These are phyloP conservation scores for Bufotes viridis DNA, from an alignment of 2,797 vertebrate species.

Conservation along the genomic window DNA sequence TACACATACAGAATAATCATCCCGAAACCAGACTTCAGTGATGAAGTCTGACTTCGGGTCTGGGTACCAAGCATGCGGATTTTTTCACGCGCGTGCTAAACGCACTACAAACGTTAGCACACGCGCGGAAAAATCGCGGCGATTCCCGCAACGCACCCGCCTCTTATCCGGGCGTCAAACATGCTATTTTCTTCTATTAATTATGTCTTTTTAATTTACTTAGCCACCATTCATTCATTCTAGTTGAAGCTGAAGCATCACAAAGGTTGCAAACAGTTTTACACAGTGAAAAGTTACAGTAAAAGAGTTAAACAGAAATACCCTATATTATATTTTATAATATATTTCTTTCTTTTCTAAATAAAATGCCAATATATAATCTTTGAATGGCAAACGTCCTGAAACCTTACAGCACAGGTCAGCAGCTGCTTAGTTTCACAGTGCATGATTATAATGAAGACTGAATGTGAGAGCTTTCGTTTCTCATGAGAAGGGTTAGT, in stretches of 20 bases:
- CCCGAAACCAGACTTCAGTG: no score
- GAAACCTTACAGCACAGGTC: background rate
- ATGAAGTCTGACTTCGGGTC: no score
- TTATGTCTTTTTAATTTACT: background rate
- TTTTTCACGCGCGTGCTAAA: no score
- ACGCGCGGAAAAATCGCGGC: no score
- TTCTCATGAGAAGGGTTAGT: background rate
- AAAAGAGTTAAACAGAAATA: no score
- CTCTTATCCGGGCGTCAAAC: no score
- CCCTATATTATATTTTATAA: background rate
- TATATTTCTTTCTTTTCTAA: background rate
- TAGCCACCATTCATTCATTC: background rate
- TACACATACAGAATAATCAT: no score
- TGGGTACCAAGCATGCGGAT: no score
- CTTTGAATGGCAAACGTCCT: background rate
- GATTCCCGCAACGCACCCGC: no score
- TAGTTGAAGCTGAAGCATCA: background rate
- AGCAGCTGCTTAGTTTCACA: slow-evolving; percentile 14
- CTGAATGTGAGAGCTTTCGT: background rate
- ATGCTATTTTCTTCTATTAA: background rate
- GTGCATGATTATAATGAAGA: background rate
- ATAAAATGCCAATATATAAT: background rate
- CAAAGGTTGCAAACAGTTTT: no score
- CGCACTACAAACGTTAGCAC: no score
- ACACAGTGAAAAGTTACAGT: no score